Evolutionary conservation across 2,888 invertebrate genomes (phyloP).

Genomic region (Macaria liturata): DNA sequence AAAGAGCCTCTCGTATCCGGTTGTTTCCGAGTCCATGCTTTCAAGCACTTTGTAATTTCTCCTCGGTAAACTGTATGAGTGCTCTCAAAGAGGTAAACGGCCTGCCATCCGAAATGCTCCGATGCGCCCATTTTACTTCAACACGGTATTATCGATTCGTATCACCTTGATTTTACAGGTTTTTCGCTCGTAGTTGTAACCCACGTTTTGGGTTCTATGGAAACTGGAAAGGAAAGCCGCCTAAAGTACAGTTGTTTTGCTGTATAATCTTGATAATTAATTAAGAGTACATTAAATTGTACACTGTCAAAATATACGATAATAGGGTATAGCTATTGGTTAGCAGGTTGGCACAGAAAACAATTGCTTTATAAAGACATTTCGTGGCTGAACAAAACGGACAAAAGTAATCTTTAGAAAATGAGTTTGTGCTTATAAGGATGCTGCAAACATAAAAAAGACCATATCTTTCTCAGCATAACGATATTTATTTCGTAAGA

Average conservation of each 20-base stretch:
- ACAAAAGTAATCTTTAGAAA: too few species aligned
- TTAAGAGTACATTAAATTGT: too few species aligned
- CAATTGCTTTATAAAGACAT: too few species aligned
- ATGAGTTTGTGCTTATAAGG: conserved; percentile 1
- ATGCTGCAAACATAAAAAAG: conserved; percentile 18
- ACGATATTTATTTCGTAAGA: conserved; percentile 40
- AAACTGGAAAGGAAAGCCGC: not conserved
- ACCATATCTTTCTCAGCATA: conserved; percentile 30
- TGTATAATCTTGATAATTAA: too few species aligned
- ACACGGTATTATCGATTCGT: conserved; percentile 10
- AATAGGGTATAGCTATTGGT: too few species aligned
- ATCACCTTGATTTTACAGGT: conserved; percentile 5
- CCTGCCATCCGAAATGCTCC: conserved; percentile 14
- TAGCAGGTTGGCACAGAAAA: too few species aligned
- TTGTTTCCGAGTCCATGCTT: conserved; percentile 8
- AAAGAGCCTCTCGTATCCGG: conserved; percentile 5
- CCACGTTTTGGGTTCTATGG: not conserved
- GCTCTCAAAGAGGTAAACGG: conserved; percentile 12
- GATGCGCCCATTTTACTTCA: conserved; percentile 18
- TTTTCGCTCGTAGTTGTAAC: not conserved
- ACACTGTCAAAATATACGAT: too few species aligned
- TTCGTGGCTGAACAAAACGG: too few species aligned
- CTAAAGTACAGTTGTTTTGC: too few species aligned
- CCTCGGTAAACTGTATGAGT: not conserved
- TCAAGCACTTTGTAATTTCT: too few species aligned